Evolutionary conservation across 2,113 vertebrate genomes (phyloP), one percentile per base, ranked within the genome.

Genomic region (Pelmatolapia mariae): DNA sequence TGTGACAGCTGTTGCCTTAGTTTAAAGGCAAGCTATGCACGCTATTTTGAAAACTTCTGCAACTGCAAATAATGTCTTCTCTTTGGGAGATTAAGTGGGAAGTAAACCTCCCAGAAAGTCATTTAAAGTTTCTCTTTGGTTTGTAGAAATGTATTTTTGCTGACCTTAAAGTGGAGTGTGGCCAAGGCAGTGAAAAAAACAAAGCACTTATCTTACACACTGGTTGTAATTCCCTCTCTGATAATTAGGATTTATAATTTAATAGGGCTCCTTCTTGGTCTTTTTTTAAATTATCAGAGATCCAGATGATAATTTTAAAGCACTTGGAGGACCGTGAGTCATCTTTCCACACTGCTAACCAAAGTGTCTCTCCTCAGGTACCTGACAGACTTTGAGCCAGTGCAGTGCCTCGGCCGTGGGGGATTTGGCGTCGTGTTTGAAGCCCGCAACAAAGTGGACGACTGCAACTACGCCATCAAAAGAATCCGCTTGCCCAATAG

Each of bases 381-480:
- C 10, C 96, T 99, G 92, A 99, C 98, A 50, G 99, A 99, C 95
- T 99, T 99, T 93, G 98, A 99, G 90, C 98, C 98, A 3, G 97
- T 99, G 92, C 99, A 99, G 92, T 99, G 99, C 93, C 96, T 99
- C 50, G 99, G 99, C 18, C 97, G 97, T 5, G 99, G 99, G 15
- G 99, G 99, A 11, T 99, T 99, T 87, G 99, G 99, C 10, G 98
- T 99, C 1, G 99, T 99, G 84, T 99, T 99, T 95, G 98, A 99
- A 96, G 98, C 98, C 68, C 97, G 96, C 89, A 99, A 99, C 96
- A 98, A 99, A 97, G 99, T 99, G 80, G 99, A 99, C 16, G 99
- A 99, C 94, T 99, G 99, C 95, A 97, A 99, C 94, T 99, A 99
- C 22, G 99, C 99, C 80, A 99, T 99, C 96, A 99, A 99, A 95